phyloP scores from a whole-genome alignment of 2,888 invertebrate species.

The Hetaerina titia region DNA sequence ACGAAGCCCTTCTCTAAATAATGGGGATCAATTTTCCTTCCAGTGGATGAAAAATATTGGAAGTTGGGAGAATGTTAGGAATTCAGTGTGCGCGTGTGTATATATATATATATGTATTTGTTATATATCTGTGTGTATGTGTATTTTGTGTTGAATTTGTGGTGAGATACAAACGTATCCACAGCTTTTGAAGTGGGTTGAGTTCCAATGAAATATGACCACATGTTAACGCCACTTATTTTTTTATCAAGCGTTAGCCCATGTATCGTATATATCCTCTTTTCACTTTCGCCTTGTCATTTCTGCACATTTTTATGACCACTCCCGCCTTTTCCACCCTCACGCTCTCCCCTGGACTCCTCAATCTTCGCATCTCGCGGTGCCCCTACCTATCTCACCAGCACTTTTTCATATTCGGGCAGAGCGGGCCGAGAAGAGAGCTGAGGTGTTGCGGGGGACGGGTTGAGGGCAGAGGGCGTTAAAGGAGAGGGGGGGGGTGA shows the following conservation, averaged over 20 bases:
- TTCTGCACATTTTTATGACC: neutral
- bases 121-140: no score
- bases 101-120: no score
- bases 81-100: no score
- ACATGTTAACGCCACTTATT: neutral
- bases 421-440: neutral
- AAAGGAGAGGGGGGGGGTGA: neutral
- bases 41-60: no score
- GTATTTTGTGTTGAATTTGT: neutral
- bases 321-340: neutral
- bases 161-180: neutral
- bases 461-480: neutral
- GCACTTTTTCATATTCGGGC: constrained; percentile 20
- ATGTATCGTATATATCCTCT: neutral
- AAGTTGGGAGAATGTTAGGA: no score
- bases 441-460: neutral
- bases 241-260: constrained; percentile 7
- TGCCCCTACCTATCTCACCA: neutral
- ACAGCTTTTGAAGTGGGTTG: neutral
- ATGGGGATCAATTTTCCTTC: no score
- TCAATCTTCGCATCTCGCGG: neutral
- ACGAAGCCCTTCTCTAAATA: no score
- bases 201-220: neutral
- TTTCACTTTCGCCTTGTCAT: constrained; percentile 19
- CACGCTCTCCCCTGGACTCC: neutral